A percentile compares a stretch with the other conserved stretches of the same genome.
phyloP scores from a whole-genome alignment of 2,888 invertebrate genomes.

The Melikaiella ostensackeni region DNA sequence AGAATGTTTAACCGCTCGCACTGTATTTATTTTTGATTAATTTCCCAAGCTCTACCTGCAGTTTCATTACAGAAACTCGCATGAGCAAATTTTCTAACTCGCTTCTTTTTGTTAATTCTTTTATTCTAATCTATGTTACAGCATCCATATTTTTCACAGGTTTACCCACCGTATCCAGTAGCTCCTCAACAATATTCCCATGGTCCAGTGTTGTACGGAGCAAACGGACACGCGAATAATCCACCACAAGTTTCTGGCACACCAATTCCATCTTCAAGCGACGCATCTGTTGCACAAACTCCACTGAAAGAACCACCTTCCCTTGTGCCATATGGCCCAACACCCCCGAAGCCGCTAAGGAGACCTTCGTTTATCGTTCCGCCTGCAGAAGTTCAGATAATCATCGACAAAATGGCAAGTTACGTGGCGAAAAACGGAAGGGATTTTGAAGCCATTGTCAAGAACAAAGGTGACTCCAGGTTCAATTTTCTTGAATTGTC shows the following conservation, averaged over 20 bases:
- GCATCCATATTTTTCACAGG: constrained; percentile 54
- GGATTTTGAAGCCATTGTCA: constrained; percentile 93
- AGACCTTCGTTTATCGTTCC: constrained; percentile 81
- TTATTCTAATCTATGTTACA: constrained; percentile 24
- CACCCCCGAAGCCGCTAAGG: constrained; percentile 74
- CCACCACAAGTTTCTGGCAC: constrained; percentile 42
- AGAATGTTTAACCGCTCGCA: too few relatives aligned
- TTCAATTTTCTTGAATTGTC: constrained; percentile 91
- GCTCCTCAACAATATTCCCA: constrained; percentile 73
- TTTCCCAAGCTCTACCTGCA: neutral
- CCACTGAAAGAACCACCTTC: constrained; percentile 63
- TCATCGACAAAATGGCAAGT: constrained; percentile 97
- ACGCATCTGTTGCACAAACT: constrained; percentile 49
- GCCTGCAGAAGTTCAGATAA: constrained; percentile 88
- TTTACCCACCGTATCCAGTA: constrained; percentile 64
- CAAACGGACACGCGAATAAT: constrained; percentile 66
- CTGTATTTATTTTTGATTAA: too few relatives aligned
- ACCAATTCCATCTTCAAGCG: constrained; percentile 46
- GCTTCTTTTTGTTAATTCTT: constrained; percentile 18
- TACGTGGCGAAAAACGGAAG: constrained; percentile 97
- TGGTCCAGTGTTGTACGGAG: constrained; percentile 72
- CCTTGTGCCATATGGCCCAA: constrained; percentile 72
- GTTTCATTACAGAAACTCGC: neutral
- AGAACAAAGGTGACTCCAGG: constrained; percentile 89
- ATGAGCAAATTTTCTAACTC: neutral